Conservation (phyloP, 2,888 invertebrate species). For the Drosophila tripunctata region DNA sequence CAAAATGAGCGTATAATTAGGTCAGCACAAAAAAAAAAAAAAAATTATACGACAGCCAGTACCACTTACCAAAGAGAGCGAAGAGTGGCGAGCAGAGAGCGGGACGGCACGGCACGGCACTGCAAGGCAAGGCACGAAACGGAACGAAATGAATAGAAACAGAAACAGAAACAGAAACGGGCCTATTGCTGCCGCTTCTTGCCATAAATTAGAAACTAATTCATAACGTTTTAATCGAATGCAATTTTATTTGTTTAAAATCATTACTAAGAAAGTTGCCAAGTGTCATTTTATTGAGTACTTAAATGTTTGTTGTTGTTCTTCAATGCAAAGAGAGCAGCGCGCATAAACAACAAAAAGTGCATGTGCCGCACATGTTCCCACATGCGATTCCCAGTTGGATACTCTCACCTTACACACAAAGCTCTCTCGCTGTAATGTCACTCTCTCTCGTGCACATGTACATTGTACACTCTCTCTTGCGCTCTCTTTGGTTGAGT, state of each 20-base stretch:
- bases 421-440: slow-evolving; percentile 7
- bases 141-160: slow-evolving; percentile 39
- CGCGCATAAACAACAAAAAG: slow-evolving; percentile 73
- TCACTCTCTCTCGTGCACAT: neutral
- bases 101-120: neutral
- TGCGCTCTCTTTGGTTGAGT: too few species aligned
- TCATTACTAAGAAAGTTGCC: slow-evolving; percentile 41
- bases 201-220: slow-evolving; percentile 68
- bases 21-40: slow-evolving; percentile 79
- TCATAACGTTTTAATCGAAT: slow-evolving; percentile 60
- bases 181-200: slow-evolving; percentile 13
- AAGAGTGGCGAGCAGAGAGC: slow-evolving; percentile 31
- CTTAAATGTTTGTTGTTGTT: slow-evolving; percentile 3
- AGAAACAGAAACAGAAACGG: too few species aligned
- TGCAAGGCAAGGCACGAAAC: slow-evolving; percentile 16
- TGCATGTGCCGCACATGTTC: slow-evolving; percentile 53
- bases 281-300: neutral
- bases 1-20: slow-evolving; percentile 82
- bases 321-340: slow-evolving; percentile 36
- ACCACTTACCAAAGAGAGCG: slow-evolving; percentile 77
- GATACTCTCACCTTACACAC: slow-evolving; percentile 29
- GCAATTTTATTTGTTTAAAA: slow-evolving; percentile 52
- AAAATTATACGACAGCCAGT: slow-evolving; percentile 67
- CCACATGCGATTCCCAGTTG: slow-evolving; percentile 30
- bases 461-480: slow-evolving; percentile 3